Percentiles rank a stretch among this genome's conserved stretches.
phyloP scores from a whole-genome alignment of 1,140 invertebrate species.

The Bombus confusus region DNA sequence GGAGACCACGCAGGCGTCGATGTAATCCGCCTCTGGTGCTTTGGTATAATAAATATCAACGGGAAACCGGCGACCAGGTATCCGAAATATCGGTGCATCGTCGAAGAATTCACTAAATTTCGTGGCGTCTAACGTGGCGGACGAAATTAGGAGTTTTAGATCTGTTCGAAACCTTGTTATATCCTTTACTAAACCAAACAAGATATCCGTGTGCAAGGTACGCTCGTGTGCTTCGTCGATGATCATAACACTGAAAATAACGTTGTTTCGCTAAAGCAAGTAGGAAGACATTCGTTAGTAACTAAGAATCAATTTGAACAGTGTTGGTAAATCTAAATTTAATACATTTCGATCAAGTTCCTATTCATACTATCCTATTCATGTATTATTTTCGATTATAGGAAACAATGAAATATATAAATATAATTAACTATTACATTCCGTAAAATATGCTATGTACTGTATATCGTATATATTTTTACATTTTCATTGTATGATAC shows the following conservation, averaged over 20 bases:
- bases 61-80: conserved; percentile 94
- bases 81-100: conserved; percentile 98
- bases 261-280: background rate
- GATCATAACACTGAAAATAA: conserved; percentile 94
- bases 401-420: background rate
- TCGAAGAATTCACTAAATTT: conserved; percentile 99
- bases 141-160: conserved; percentile 98
- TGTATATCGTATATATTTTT: background rate
- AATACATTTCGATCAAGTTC: background rate
- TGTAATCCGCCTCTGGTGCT: conserved; percentile 99
- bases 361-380: no score
- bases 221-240: conserved; percentile 99
- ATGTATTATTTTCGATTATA: no score
- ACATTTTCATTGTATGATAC: conserved; percentile 58
- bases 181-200: conserved; percentile 99
- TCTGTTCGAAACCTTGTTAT: conserved; percentile 97
- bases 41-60: conserved; percentile 99
- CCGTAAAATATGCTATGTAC: background rate
- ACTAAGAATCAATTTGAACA: background rate
- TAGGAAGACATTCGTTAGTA: background rate
- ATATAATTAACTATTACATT: background rate
- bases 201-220: conserved; percentile 98
- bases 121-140: conserved; percentile 98
- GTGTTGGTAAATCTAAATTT: background rate
- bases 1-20: conserved; percentile 98